Evolutionary conservation across 30 jellyfish, hydroid and myxozoan species (phyloP), one percentile per base, ranked within the genome.

Genomic region (Catostylus mosaicus): DNA sequence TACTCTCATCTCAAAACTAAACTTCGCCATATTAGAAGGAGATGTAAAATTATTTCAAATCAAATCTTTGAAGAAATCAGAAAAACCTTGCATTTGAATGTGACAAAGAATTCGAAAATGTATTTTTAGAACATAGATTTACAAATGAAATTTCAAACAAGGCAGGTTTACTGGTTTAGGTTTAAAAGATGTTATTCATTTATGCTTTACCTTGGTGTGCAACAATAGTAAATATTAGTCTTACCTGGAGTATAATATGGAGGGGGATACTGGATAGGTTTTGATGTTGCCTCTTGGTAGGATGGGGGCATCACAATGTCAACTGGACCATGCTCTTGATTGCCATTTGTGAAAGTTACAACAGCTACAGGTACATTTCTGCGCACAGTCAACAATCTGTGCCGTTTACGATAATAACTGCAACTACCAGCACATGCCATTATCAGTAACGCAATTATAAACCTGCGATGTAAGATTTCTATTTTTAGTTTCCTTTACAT

Each of bases 371-470:
- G 85, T 36, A 52, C 18, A 7, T 59, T 54, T 54, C 92, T 29
- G 22, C 76, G 68, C 52, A 82, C 50, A 20, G 92, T 75, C 52
- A 82, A 20, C 78, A 82, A 24, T 35, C 85, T 51, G 27, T 60
- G 84, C 9, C 85, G 60, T 50, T 37, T 67, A 29, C 92, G 85
- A 59, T 71, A 82, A 63, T 82, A 82, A 62, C 84, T 59, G 75
- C 92, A 82, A 47, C 92, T 82, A 5, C 83, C 85, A 71, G 85
- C 79, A 59, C 92, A 82, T 26, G 92, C 71, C 79, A 82, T 40
- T 18, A 82, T 82, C 2, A 82, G 85, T 54, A 82, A 37, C 2
- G 78, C 92, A 67, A 82, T 63, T 3, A 82, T 68, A 35, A 82
- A 67, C 92, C 92, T 82, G 47, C 23, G 7, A 14, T 40, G 43